phyloP scores from a whole-genome alignment of 2,888 invertebrate species.

The Cephus spinipes region DNA sequence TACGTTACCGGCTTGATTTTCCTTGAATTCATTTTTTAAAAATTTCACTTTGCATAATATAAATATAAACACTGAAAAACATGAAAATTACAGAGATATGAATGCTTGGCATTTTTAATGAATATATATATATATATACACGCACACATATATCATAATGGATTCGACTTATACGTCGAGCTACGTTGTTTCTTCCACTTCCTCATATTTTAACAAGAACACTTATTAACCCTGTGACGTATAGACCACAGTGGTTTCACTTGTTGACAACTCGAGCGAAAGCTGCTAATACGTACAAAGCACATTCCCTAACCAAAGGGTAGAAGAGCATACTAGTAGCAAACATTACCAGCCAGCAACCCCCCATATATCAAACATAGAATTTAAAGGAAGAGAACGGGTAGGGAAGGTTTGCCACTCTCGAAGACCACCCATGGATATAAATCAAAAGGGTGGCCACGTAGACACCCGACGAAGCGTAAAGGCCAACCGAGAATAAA shows the following conservation, averaged over 20 bases:
- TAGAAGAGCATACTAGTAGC: background rate
- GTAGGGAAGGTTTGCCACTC: background rate
- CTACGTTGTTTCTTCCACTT: background rate
- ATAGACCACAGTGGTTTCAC: background rate
- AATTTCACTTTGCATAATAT: background rate
- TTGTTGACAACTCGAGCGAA: background rate
- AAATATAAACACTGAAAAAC: too few species aligned
- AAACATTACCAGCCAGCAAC: background rate
- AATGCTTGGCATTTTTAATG: background rate
- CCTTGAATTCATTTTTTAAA: background rate
- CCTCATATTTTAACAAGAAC: background rate
- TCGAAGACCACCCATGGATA: background rate
- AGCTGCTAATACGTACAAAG: background rate
- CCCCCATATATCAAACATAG: background rate
- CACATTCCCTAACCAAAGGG: background rate
- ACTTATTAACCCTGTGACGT: background rate
- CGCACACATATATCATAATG: too few species aligned
- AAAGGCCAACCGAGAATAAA: background rate
- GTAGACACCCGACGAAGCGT: background rate
- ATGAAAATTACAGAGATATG: background rate
- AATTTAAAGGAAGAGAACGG: background rate
- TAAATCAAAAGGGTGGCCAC: background rate
- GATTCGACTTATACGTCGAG: background rate
- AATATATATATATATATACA: too few species aligned
- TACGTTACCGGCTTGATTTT: background rate